Conservation (phyloP, 2,113 vertebrate genomes). For the Heliornis fulica region DNA sequence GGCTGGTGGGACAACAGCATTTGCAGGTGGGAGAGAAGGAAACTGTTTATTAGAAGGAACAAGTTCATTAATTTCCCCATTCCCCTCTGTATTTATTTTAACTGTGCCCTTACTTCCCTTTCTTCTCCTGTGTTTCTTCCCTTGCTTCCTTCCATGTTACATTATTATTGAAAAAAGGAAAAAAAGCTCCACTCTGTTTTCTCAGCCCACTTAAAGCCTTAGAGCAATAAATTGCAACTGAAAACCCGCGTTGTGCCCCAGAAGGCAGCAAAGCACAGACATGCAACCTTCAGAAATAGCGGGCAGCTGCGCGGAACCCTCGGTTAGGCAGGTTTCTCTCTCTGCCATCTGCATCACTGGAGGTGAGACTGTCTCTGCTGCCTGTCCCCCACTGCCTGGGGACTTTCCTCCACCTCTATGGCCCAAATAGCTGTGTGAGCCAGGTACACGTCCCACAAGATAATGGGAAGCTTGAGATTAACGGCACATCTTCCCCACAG, state of each 20-base stretch:
- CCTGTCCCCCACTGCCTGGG: too few species aligned
- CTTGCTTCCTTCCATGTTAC: background rate
- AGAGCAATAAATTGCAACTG: background rate
- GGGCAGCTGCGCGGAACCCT: background rate
- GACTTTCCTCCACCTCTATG: background rate
- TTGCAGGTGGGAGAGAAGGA: background rate
- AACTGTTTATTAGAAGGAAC: background rate
- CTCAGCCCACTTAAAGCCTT: background rate
- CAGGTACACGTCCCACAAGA: background rate
- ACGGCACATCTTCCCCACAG: background rate
- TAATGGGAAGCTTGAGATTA: background rate
- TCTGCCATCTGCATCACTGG: background rate
- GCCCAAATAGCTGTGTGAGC: background rate
- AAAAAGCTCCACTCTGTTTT: background rate
- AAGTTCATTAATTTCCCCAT: slow-evolving; percentile 34
- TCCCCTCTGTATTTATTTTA: slow-evolving; percentile 26
- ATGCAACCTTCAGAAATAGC: background rate
- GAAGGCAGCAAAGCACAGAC: background rate
- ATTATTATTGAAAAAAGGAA: background rate
- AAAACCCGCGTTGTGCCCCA: accelerated
- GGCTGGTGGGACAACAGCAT: background rate
- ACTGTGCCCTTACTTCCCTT: background rate
- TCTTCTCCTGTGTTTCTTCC: slow-evolving; percentile 9
- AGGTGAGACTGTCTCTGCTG: accelerated
- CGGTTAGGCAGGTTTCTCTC: accelerated